Evolutionary conservation across 1,140 invertebrate species (phyloP).

Genomic region (Meloidogyne floridensis): DNA sequence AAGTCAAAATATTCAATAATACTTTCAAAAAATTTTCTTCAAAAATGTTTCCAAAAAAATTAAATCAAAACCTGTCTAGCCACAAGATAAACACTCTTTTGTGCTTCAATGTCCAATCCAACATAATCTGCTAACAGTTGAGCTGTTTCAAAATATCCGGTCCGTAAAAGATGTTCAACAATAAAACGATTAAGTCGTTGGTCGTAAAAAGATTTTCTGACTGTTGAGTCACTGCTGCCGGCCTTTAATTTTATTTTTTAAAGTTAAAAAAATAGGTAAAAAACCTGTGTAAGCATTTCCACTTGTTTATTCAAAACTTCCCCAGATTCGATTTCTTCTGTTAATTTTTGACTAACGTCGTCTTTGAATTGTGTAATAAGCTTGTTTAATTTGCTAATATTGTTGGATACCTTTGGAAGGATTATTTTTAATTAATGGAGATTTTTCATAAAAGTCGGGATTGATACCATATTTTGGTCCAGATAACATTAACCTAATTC

Average conservation of each 20-base stretch:
- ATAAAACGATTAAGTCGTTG: constrained; percentile 88
- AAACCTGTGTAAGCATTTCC: constrained; percentile 79
- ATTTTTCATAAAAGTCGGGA: too few species aligned
- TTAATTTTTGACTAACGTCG: constrained; percentile 82
- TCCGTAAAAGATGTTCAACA: constrained; percentile 85
- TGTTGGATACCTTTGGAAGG: constrained; percentile 27
- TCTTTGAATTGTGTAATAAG: constrained; percentile 49
- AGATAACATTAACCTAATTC: too few species aligned
- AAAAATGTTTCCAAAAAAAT: too few species aligned
- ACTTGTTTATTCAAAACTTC: constrained; percentile 82
- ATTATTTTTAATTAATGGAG: too few species aligned
- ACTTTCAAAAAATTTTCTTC: too few species aligned
- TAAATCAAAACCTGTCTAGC: constrained; percentile 73
- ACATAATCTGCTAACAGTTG: constrained; percentile 78
- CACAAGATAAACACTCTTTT: constrained; percentile 86
- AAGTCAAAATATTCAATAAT: too few species aligned
- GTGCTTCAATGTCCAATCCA: constrained; percentile 80
- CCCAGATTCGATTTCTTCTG: constrained; percentile 84
- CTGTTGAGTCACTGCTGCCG: constrained; percentile 57
- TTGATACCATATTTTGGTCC: too few species aligned
- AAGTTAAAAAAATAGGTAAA: constrained; percentile 24
- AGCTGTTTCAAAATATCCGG: constrained; percentile 91
- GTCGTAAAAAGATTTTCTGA: constrained; percentile 75
- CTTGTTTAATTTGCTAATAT: constrained; percentile 32
- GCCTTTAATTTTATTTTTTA: constrained; percentile 30